These are phyloP conservation scores for Corythornis leucogaster DNA, from an alignment of 2,797 vertebrate species.

Conservation along the genomic window DNA sequence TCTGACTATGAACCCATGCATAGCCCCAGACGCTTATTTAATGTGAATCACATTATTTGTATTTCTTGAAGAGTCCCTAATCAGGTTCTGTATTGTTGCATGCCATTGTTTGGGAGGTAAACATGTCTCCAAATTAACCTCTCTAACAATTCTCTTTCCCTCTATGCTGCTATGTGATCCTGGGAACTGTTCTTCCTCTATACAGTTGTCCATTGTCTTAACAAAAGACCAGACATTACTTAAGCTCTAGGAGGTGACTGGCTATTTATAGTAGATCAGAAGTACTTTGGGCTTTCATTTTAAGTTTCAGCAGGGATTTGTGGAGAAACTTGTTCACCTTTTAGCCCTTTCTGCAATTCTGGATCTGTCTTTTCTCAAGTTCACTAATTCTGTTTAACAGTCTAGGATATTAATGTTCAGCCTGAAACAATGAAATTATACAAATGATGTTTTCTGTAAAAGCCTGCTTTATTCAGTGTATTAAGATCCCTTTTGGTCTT, in stretches of 20 bases:
- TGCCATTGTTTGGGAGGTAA: constrained; percentile 12
- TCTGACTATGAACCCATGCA: not conserved
- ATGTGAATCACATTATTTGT: constrained; percentile 38
- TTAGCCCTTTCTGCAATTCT: not conserved
- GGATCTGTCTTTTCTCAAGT: constrained; percentile 18
- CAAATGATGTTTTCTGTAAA: not conserved
- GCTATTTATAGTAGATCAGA: constrained; percentile 45
- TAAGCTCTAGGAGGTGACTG: constrained; percentile 33
- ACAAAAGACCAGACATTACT: constrained; percentile 53
- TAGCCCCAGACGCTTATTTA: not conserved
- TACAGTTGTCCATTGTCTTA: constrained; percentile 54
- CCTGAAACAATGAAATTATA: not conserved
- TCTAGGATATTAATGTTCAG: not conserved
- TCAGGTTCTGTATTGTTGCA: constrained; percentile 30
- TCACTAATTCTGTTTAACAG: constrained; percentile 33
- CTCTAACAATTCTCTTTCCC: constrained; percentile 28
- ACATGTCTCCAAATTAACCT: constrained; percentile 35
- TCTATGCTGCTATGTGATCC: not conserved
- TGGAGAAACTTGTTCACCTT: constrained; percentile 35
- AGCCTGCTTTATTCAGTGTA: not conserved
- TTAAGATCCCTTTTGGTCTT: constrained; percentile 14
- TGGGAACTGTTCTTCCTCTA: constrained; percentile 48
- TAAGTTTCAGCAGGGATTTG: constrained; percentile 46
- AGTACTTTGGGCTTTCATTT: constrained; percentile 35
- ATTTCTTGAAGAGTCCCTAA: constrained; percentile 36